A percentile compares a stretch with the other conserved stretches of the same genome.
Conservation (phyloP, 2,888 invertebrate genomes). For the Tiliacea citrago region DNA sequence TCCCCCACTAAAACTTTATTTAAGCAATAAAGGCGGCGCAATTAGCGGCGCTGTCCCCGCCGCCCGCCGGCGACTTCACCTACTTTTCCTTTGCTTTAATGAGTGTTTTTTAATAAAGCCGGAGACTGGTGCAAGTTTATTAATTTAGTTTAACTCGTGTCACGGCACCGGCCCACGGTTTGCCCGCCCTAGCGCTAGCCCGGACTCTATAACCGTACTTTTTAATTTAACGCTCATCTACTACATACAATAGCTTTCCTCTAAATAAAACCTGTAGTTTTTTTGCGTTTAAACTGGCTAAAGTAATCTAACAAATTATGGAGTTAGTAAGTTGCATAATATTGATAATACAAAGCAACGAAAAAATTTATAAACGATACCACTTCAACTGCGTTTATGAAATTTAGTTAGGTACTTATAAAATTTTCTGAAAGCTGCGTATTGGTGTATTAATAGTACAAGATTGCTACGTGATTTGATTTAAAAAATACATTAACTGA, state of each 20-base stretch:
- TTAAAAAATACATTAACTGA: background rate
- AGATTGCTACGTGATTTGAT: background rate
- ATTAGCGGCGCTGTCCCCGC: slow-evolving; percentile 90
- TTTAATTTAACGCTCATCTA: slow-evolving; percentile 78
- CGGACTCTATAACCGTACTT: slow-evolving; percentile 78
- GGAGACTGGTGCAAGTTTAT: slow-evolving; percentile 89
- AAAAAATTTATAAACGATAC: background rate
- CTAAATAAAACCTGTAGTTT: slow-evolving; percentile 10
- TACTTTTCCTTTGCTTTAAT: slow-evolving; percentile 90
- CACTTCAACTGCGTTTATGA: background rate
- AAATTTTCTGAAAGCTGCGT: background rate
- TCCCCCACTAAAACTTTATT: slow-evolving; percentile 91
- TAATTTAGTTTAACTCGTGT: slow-evolving; percentile 90
- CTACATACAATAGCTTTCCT: slow-evolving; percentile 49
- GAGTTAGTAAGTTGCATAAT: background rate
- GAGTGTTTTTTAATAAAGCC: slow-evolving; percentile 91
- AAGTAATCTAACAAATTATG: background rate
- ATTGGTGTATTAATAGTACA: background rate
- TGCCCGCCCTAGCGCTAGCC: slow-evolving; percentile 68
- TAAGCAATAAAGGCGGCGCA: slow-evolving; percentile 91
- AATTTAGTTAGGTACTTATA: background rate
- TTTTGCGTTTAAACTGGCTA: background rate
- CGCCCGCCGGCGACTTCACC: slow-evolving; percentile 90
- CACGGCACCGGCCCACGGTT: slow-evolving; percentile 75
- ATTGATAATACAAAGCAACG: background rate